A percentile compares a stretch with the other conserved stretches of the same genome.
Conservation (phyloP, 2,888 invertebrate species). For the Watsonalla cultraria region DNA sequence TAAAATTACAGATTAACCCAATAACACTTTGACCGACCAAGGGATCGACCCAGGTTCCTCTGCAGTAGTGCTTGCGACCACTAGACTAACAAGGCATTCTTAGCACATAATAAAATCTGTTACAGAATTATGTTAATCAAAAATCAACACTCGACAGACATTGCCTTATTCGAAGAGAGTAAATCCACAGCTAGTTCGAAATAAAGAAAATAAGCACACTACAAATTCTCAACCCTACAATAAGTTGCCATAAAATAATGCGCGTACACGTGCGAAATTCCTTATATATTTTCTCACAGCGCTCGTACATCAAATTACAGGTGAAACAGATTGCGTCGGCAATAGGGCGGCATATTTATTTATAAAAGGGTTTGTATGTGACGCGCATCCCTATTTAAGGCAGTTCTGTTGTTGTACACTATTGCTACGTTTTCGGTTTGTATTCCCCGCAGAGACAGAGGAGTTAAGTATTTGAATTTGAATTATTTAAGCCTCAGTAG, state of each 20-base stretch:
- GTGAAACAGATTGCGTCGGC: constrained; percentile 58
- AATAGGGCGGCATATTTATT: constrained; percentile 60
- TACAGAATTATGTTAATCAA: too few species aligned
- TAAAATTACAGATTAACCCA: too few species aligned
- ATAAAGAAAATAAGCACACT: neutral
- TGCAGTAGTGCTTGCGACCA: too few species aligned
- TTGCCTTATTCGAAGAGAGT: too few species aligned
- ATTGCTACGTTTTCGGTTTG: neutral
- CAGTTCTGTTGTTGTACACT: constrained; percentile 11
- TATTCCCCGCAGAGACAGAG: too few species aligned
- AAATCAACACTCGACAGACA: too few species aligned
- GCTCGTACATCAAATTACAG: constrained; percentile 62
- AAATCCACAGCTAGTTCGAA: neutral
- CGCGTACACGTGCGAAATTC: constrained; percentile 16
- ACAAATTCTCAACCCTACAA: neutral
- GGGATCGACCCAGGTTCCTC: too few species aligned
- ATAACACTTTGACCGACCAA: too few species aligned
- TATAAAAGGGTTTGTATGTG: constrained; percentile 47
- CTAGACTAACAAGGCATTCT: too few species aligned
- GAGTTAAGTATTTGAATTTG: too few species aligned
- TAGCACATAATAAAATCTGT: too few species aligned
- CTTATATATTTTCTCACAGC: constrained; percentile 23
- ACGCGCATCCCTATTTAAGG: constrained; percentile 30
- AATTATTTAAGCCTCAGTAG: too few species aligned
- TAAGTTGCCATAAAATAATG: neutral